Evolutionary conservation across 2,797 vertebrate species (phyloP).

Genomic region (Spheniscus humboldti): DNA sequence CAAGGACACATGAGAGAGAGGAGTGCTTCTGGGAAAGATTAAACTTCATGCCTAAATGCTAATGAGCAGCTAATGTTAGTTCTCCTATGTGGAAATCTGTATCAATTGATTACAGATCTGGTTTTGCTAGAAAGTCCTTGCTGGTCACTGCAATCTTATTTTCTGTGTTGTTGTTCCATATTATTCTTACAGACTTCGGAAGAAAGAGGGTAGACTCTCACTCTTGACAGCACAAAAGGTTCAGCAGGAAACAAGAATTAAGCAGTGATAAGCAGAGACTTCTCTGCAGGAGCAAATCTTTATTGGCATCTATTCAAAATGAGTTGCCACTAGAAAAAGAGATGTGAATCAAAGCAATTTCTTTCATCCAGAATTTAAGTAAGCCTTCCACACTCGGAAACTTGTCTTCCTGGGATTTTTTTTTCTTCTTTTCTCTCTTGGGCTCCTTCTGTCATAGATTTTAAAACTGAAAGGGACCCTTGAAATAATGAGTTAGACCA

Average conservation of each 20-base stretch:
- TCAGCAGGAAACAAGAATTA: conserved; percentile 23
- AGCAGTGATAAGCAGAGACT: conserved; percentile 1
- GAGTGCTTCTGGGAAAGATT: background rate
- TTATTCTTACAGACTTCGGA: background rate
- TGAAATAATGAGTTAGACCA: background rate
- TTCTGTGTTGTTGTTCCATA: background rate
- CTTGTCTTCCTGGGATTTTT: background rate
- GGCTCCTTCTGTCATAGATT: background rate
- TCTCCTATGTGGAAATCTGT: background rate
- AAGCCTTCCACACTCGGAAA: background rate
- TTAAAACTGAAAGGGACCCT: background rate
- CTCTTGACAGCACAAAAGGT: background rate
- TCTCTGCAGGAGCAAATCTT: conserved; percentile 32
- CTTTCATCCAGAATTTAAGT: conserved; percentile 9
- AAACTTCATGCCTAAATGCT: background rate
- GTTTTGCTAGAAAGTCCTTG: background rate
- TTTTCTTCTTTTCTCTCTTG: background rate
- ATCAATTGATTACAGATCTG: background rate
- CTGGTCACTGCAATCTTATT: background rate
- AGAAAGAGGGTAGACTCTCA: background rate
- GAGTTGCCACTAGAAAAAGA: background rate
- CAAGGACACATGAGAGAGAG: background rate
- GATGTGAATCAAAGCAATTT: background rate
- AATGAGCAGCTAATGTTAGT: background rate
- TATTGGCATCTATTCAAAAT: conserved; percentile 24